Conservation (phyloP, 2,797 vertebrate species). For the Columba guinea region DNA sequence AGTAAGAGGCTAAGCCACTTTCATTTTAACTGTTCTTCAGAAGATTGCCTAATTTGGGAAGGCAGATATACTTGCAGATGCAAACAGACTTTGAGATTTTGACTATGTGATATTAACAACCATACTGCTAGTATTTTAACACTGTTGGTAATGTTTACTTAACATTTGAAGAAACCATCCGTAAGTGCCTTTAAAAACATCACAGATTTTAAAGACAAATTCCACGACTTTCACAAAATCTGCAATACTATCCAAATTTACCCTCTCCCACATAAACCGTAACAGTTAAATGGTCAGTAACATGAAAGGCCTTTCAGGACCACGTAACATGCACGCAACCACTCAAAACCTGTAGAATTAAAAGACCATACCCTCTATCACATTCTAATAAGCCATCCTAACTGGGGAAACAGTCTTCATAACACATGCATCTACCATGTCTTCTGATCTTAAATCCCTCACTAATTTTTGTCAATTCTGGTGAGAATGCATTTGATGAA, state of each 20-base stretch:
- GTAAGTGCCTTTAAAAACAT: not conserved
- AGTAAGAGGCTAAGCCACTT: not conserved
- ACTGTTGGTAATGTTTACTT: not conserved
- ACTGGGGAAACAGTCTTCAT: not conserved
- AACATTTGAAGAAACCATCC: not conserved
- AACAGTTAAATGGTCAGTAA: not conserved
- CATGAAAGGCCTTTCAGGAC: not conserved
- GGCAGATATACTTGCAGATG: not conserved
- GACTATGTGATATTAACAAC: not conserved
- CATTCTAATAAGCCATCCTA: not conserved
- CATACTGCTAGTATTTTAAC: not conserved
- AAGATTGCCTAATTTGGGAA: not conserved
- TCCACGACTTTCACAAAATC: not conserved
- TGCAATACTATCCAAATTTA: not conserved
- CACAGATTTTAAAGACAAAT: not conserved
- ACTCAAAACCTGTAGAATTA: not conserved
- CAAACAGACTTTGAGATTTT: not conserved
- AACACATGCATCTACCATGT: not conserved
- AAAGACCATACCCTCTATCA: fast-evolving
- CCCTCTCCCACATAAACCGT: not conserved
- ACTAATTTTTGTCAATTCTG: not conserved
- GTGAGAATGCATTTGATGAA: not conserved
- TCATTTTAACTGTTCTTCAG: not conserved
- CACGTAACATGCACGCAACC: not conserved
- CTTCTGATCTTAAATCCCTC: not conserved